These are phyloP conservation scores for Cantharis rufa DNA, from an alignment of 2,888 invertebrate genomes.

Conservation along the genomic window DNA sequence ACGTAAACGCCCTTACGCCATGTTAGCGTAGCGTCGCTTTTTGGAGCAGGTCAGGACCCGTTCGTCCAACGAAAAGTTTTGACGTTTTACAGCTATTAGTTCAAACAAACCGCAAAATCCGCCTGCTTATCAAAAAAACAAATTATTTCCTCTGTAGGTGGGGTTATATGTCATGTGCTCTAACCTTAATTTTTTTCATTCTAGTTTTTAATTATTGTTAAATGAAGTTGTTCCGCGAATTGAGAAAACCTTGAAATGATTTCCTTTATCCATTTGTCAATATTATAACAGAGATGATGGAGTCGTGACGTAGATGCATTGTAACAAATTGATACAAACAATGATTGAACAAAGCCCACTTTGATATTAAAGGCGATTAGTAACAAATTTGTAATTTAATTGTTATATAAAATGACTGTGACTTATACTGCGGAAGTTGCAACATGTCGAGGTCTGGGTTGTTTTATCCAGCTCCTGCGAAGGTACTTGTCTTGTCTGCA, in stretches of 20 bases:
- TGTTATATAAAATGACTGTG: slow-evolving; percentile 72
- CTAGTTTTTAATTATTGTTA: neutral
- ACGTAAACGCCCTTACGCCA: neutral
- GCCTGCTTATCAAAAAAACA: neutral
- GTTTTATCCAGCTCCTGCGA: slow-evolving; percentile 81
- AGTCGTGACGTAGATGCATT: neutral
- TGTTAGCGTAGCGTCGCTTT: too few relatives aligned
- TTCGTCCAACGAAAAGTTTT: too few relatives aligned
- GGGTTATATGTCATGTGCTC: neutral
- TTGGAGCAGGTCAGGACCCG: too few relatives aligned
- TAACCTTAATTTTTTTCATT: neutral
- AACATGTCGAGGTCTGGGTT: slow-evolving; percentile 83
- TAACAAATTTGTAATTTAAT: neutral
- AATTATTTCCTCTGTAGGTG: neutral
- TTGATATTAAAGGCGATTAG: neutral
- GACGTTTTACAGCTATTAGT: neutral
- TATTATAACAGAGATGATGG: neutral
- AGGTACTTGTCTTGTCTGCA: slow-evolving; percentile 63
- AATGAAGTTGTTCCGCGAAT: neutral
- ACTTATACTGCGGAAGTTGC: slow-evolving; percentile 87
- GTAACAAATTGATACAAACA: neutral
- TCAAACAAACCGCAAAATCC: neutral
- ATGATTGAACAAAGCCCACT: neutral
- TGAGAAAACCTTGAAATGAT: neutral
- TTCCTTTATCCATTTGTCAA: neutral